These are phyloP conservation scores for Zygogramma bicolorata DNA, from an alignment of 2,888 invertebrate genomes.

Conservation along the genomic window DNA sequence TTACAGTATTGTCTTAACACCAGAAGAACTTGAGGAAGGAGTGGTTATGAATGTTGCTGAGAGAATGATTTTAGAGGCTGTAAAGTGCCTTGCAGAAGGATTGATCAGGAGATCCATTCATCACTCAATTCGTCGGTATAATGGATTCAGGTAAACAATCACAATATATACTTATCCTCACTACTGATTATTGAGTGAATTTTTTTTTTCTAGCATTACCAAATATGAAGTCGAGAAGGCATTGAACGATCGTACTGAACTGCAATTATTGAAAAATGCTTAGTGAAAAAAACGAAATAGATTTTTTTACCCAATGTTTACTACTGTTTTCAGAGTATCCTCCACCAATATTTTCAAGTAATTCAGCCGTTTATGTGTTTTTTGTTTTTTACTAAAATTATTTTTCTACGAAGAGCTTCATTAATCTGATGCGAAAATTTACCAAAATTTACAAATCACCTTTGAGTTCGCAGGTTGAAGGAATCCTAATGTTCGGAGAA, in stretches of 20 bases:
- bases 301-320: slow-evolving; percentile 47
- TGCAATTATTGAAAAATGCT: slow-evolving; percentile 47
- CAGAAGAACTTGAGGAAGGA: slow-evolving; percentile 67
- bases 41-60: slow-evolving; percentile 66
- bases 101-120: slow-evolving; percentile 61
- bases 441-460: too few relatives aligned
- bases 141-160: slow-evolving; percentile 48
- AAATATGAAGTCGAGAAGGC: slow-evolving; percentile 49
- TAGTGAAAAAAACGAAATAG: slow-evolving; percentile 46
- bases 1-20: slow-evolving; percentile 65
- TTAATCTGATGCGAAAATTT: too few relatives aligned
- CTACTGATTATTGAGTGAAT: neutral
- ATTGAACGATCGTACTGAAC: slow-evolving; percentile 53
- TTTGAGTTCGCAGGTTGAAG: too few relatives aligned
- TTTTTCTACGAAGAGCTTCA: too few relatives aligned
- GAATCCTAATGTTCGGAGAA: too few relatives aligned
- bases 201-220: slow-evolving; percentile 33
- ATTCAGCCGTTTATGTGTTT: slow-evolving; percentile 31
- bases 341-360: neutral
- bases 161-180: slow-evolving; percentile 1
- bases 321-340: slow-evolving; percentile 21
- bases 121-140: slow-evolving; percentile 51
- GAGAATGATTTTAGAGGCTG: slow-evolving; percentile 69
- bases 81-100: slow-evolving; percentile 69
- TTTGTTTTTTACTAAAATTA: slow-evolving; percentile 30